Evolutionary conservation across 2,888 invertebrate species (phyloP), one percentile per base, ranked within the genome.

Genomic region (Theodoxus fluviatilis): DNA sequence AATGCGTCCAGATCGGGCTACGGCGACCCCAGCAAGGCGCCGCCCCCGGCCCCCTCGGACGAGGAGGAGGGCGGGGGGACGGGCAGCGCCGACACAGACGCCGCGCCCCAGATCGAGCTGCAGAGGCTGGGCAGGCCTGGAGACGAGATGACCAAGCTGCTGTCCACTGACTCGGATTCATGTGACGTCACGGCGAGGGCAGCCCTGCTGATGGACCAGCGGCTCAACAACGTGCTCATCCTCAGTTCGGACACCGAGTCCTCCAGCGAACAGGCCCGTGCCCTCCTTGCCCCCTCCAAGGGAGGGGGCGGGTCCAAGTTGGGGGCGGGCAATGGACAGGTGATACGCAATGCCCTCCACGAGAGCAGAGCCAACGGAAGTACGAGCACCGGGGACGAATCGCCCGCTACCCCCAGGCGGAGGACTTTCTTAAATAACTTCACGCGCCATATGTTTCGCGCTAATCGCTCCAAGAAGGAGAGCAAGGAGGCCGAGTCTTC

Each of bases 121-220:
- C 7, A 15, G 33, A 28, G 6, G 31, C 31, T 35, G 47, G 18
- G 22, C 61, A 59, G 35, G 65, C 69, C n/a, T 72, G 49, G 59
- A 35, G 77, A 77, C 43, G 80, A 81, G 71, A 78, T 73, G 59
- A 73, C 76, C 15, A 75, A 75, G 25, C 74, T 81, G 15, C 71
- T 81, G 28, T 72, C 75, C 7, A 78, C 77, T 4, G 80, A 80
- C 59, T 78, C 80, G 0, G 80, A 79, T 69, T 78, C 80, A 35
- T 47, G 67, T 55, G 40, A 70, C 33, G 71, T 68, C 28, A 31
- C 49, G 49, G 71, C 25, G 3, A 61, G 52, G 9, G 64, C 61
- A 6, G 64, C 52, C 31, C 64, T 69, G 31, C 40, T 52, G 38
- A 37, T 69, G 64, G 69, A 69, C 55, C 65, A 47, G 68, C 68